Conservation (phyloP, 2,797 vertebrate genomes). For the Coreius guichenoti region DNA sequence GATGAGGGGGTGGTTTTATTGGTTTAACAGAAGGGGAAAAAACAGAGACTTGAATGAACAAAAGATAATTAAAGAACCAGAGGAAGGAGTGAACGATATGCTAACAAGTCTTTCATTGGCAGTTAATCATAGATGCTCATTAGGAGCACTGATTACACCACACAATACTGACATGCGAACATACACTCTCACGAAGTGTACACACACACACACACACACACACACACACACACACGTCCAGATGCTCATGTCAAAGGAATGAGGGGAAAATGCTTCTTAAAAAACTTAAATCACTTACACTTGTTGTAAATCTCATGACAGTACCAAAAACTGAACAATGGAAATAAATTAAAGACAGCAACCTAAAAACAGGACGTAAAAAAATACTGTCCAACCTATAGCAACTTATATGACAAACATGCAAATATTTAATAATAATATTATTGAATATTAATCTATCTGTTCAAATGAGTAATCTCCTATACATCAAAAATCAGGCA, state of each 20-base stretch:
- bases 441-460: neutral
- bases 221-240: neutral
- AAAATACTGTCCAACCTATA: neutral
- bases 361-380: too few species aligned
- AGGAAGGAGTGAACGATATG: neutral
- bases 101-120: neutral
- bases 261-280: neutral
- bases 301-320: neutral
- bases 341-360: neutral
- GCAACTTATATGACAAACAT: neutral
- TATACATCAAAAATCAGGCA: neutral
- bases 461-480: neutral
- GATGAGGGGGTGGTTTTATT: constrained; percentile 51
- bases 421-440: neutral
- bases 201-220: neutral
- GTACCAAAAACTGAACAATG: neutral
- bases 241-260: neutral
- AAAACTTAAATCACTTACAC: too few species aligned
- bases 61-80: constrained; percentile 66
- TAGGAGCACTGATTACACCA: constrained; percentile 6
- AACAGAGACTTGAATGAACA: constrained; percentile 65
- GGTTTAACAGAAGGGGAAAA: constrained; percentile 40
- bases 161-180: neutral
- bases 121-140: constrained; percentile 1
- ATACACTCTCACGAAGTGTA: neutral